Evolutionary conservation across 2,888 invertebrate species (phyloP).

Genomic region (Cordilura impudica): DNA sequence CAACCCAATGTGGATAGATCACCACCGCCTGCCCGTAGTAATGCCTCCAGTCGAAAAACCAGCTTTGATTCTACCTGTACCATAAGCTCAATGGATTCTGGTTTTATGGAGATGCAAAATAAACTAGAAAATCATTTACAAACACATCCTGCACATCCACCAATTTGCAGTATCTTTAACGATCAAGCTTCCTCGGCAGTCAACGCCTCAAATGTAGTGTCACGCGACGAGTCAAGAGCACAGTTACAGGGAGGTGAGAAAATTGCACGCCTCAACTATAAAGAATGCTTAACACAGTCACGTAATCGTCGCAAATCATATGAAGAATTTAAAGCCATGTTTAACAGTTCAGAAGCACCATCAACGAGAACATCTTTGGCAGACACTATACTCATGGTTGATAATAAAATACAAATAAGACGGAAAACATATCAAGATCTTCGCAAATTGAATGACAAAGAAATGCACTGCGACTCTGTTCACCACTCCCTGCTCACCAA

Average conservation of each 20-base stretch:
- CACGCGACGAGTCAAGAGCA: conserved; percentile 6
- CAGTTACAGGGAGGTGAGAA: conserved; percentile 68
- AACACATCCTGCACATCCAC: conserved; percentile 43
- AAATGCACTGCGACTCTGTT: conserved; percentile 44
- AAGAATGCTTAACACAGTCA: conserved; percentile 77
- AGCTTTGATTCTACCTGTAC: conserved; percentile 78
- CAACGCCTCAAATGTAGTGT: not conserved
- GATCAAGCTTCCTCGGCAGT: not conserved
- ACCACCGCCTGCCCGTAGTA: conserved; percentile 70
- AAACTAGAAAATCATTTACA: conserved; percentile 70
- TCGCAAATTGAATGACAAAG: conserved; percentile 46
- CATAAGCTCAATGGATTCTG: conserved; percentile 78
- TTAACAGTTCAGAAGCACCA: conserved; percentile 62
- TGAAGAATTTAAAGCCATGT: conserved; percentile 78
- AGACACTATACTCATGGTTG: conserved; percentile 38
- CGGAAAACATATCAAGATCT: conserved; percentile 69
- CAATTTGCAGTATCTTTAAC: conserved; percentile 63
- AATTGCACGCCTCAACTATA: conserved; percentile 74
- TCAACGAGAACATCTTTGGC: not conserved
- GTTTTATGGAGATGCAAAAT: conserved; percentile 78
- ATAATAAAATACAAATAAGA: conserved; percentile 67
- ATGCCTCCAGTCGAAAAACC: conserved; percentile 76
- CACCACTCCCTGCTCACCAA: too few species aligned
- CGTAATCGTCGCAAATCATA: conserved; percentile 78
- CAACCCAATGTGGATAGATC: conserved; percentile 69